phyloP scores from a whole-genome alignment of 2,113 vertebrate genomes.

The Heteronetta atricapilla region DNA sequence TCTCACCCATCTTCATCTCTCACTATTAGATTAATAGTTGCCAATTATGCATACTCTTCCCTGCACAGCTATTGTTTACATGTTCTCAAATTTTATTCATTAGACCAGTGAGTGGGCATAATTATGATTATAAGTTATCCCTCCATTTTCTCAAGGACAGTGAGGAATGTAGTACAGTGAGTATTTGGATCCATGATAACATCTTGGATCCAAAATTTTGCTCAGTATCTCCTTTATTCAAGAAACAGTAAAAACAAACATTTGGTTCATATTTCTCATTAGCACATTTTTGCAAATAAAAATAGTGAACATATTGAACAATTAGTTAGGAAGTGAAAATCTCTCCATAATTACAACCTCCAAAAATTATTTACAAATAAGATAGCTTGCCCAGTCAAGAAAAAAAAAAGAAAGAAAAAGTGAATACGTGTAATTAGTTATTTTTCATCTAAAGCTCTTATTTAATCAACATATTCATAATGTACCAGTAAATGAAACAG shows the following conservation, averaged over 20 bases:
- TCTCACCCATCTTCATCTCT: conserved; percentile 27
- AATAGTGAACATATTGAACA: conserved; percentile 45
- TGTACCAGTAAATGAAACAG: not conserved
- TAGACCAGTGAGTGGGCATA: conserved; percentile 71
- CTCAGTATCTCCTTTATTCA: not conserved
- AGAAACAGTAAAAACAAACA: conserved; percentile 29
- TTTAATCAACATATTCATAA: not conserved
- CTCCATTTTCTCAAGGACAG: conserved; percentile 73
- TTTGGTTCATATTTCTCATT: conserved; percentile 53
- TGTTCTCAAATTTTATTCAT: conserved; percentile 75
- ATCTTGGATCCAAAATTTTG: not conserved
- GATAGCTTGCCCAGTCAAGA: not conserved
- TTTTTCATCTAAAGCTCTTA: not conserved
- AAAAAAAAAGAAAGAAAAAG: not conserved
- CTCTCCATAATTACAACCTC: not conserved
- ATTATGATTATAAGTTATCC: conserved; percentile 69
- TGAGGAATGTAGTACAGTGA: conserved; percentile 54
- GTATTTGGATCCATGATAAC: not conserved
- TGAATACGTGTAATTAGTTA: not conserved
- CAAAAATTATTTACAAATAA: conserved; percentile 7
- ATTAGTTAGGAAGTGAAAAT: conserved; percentile 24
- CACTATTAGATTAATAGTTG: conserved; percentile 75
- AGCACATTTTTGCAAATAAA: conserved; percentile 55
- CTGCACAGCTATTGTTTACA: conserved; percentile 70
- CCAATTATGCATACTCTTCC: conserved; percentile 68